phyloP scores from a whole-genome alignment of 2,113 vertebrate species.

The Istiophorus platypterus region DNA sequence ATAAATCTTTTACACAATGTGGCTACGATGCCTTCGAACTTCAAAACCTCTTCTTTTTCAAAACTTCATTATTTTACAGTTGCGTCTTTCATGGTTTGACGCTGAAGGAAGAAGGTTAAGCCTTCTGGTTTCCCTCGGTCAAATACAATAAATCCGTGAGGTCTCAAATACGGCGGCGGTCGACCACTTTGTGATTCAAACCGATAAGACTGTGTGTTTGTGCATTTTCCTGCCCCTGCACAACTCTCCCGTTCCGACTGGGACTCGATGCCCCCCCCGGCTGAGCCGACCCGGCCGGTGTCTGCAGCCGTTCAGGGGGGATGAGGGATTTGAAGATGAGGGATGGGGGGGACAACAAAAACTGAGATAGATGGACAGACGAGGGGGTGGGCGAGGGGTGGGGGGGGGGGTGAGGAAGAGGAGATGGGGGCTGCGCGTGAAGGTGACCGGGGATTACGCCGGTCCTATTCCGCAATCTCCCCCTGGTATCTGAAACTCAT shows the following conservation, averaged over 20 bases:
- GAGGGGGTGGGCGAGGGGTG: background rate
- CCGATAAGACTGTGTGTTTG: conserved; percentile 1
- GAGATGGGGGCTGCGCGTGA: conserved; percentile 52
- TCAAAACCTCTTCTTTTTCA: no score
- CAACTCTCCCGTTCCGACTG: background rate
- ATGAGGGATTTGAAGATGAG: conserved; percentile 20
- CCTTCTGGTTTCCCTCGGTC: background rate
- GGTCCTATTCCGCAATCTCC: conserved; percentile 71
- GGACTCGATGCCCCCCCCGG: background rate
- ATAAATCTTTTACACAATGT: no score
- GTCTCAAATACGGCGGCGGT: background rate
- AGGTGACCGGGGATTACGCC: conserved; percentile 79
- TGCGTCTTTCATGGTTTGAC: background rate
- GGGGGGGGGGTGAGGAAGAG: conserved; percentile 18
- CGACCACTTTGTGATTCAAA: background rate
- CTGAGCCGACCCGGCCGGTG: background rate
- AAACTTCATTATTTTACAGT: no score
- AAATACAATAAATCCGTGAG: background rate
- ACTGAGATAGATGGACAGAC: conserved; percentile 2
- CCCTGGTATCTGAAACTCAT: conserved; percentile 70
- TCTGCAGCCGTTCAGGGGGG: conserved; percentile 2
- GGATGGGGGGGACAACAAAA: background rate
- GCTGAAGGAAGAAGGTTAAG: no score
- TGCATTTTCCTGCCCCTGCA: conserved; percentile 8
- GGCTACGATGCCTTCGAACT: no score